A percentile compares a stretch with the other conserved stretches of the same genome.
phyloP scores from a whole-genome alignment of 2,797 vertebrate genomes.

The Pagetopsis macropterus region DNA sequence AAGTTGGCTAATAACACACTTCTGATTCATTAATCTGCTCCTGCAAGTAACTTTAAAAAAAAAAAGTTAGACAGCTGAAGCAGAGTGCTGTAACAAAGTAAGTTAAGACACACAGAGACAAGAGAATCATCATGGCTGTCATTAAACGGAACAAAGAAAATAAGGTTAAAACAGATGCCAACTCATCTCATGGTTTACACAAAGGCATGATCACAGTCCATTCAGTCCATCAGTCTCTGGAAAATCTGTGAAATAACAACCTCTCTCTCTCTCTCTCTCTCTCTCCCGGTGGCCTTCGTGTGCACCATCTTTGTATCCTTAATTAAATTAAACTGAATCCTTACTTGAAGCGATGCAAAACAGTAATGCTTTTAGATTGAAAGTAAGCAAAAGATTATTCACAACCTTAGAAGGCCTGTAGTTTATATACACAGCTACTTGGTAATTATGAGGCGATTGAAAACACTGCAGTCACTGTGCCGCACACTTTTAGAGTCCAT shows the following conservation, averaged over 20 bases:
- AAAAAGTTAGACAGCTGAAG: slow-evolving; percentile 67
- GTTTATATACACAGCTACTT: slow-evolving; percentile 68
- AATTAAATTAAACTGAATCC: slow-evolving; percentile 43
- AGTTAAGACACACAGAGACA: slow-evolving; percentile 67
- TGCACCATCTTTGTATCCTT: slow-evolving; percentile 37
- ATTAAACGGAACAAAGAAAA: slow-evolving; percentile 39
- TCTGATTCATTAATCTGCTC: slow-evolving; percentile 4
- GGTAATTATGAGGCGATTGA: slow-evolving; percentile 63
- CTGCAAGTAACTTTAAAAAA: slow-evolving; percentile 21
- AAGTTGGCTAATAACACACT: background rate
- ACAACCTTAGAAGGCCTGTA: slow-evolving; percentile 49
- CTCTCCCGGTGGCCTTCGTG: slow-evolving; percentile 4
- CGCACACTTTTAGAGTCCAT: slow-evolving; percentile 24
- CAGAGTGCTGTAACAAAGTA: slow-evolving; percentile 57
- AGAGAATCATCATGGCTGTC: slow-evolving; percentile 14
- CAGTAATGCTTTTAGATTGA: slow-evolving; percentile 24
- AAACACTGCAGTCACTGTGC: slow-evolving; percentile 47
- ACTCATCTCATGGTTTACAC: slow-evolving; percentile 34
- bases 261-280: slow-evolving; percentile 11
- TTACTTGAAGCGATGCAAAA: slow-evolving; percentile 35
- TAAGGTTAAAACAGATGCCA: slow-evolving; percentile 15
- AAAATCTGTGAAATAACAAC: slow-evolving; percentile 44
- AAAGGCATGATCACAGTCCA: slow-evolving; percentile 45
- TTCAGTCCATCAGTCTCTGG: slow-evolving; percentile 38
- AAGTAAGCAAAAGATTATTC: slow-evolving; percentile 43